Conservation (phyloP, 2,888 invertebrate genomes). For the Spialia ferax region DNA sequence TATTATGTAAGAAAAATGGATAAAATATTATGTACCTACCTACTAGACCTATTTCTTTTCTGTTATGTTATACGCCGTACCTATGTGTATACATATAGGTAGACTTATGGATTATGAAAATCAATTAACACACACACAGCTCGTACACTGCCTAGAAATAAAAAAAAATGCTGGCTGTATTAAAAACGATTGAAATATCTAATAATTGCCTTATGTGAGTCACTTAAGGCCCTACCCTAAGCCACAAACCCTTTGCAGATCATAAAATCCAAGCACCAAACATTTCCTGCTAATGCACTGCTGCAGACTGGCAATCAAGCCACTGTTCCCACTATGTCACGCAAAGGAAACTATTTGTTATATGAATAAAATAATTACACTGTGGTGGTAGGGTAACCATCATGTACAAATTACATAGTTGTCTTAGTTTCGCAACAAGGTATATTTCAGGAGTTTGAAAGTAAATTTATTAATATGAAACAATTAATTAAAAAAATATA, state of each 20-base stretch:
- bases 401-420: not conserved
- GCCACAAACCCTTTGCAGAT: slow-evolving; percentile 22
- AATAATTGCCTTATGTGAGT: not conserved
- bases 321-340: slow-evolving; percentile 56
- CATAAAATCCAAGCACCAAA: slow-evolving; percentile 31
- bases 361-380: slow-evolving; percentile 80
- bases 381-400: slow-evolving; percentile 41
- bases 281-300: slow-evolving; percentile 30
- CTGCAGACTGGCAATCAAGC: slow-evolving; percentile 43
- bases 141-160: too few relatives aligned
- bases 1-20: too few relatives aligned
- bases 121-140: too few relatives aligned
- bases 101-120: too few relatives aligned
- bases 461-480: too few relatives aligned
- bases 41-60: too few relatives aligned
- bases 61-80: too few relatives aligned
- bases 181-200: not conserved
- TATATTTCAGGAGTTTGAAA: too few relatives aligned
- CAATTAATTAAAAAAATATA: too few relatives aligned
- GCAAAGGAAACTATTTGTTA: slow-evolving; percentile 74
- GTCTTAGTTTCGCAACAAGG: not conserved
- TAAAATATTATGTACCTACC: too few relatives aligned
- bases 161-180: too few relatives aligned
- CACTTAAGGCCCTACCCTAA: not conserved
- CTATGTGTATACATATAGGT: too few relatives aligned